phyloP scores from a whole-genome alignment of 2,888 invertebrate species.

The Hirtodrosophila cameraria region DNA sequence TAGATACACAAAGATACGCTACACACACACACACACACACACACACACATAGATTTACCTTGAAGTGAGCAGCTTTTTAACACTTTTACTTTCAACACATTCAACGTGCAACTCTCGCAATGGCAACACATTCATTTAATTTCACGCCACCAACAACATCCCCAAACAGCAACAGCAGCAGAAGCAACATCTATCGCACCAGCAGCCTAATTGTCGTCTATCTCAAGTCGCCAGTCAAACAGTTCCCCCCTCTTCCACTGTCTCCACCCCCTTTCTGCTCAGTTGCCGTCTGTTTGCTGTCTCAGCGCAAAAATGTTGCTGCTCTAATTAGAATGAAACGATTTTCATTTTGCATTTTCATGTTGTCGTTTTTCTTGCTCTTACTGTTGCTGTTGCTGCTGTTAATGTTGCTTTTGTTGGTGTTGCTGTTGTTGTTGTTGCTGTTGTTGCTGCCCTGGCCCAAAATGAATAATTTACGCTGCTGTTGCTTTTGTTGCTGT shows the following conservation, averaged over 20 bases:
- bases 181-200: background rate
- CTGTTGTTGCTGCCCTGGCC: constrained; percentile 43
- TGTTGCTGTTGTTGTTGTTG: background rate
- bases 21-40: constrained; percentile 14
- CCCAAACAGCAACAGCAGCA: constrained; percentile 17
- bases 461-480: constrained; percentile 74
- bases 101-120: constrained; percentile 27
- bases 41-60: constrained; percentile 54
- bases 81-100: constrained; percentile 67
- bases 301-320: constrained; percentile 75
- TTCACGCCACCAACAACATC: constrained; percentile 58
- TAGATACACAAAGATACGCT: constrained; percentile 13
- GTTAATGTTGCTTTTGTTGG: no score
- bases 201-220: constrained; percentile 73
- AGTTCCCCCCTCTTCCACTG: constrained; percentile 11
- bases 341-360: constrained; percentile 76
- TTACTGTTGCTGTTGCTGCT: constrained; percentile 30
- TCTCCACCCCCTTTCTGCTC: background rate
- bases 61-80: constrained; percentile 76
- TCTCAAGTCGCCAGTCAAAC: constrained; percentile 69
- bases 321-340: constrained; percentile 79
- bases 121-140: constrained; percentile 72
- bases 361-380: constrained; percentile 45
- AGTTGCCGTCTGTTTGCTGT: constrained; percentile 66
- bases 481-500: constrained; percentile 16